Conservation (phyloP, 2,888 invertebrate genomes). For the Osmoderma eremita region DNA sequence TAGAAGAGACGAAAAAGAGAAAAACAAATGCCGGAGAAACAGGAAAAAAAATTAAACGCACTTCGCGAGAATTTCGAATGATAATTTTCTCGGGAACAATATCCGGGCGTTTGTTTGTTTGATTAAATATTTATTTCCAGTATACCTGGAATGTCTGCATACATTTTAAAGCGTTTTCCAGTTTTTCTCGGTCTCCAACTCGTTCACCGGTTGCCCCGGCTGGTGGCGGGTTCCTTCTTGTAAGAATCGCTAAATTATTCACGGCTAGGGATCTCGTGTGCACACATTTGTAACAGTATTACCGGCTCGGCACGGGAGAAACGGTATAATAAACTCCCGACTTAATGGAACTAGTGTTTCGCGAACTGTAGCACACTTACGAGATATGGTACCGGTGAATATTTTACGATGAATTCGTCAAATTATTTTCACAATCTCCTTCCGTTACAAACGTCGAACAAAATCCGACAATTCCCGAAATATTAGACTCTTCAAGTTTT, state of each 20-base stretch:
- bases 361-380: constrained; percentile 35
- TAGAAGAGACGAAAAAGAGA: not conserved
- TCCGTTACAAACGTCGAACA: too few species aligned
- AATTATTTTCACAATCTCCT: not conserved
- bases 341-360: constrained; percentile 43
- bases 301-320: constrained; percentile 30
- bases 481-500: too few species aligned
- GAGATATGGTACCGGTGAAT: constrained; percentile 38
- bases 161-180: constrained; percentile 43
- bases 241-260: constrained; percentile 43
- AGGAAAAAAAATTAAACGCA: constrained; percentile 25
- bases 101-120: constrained; percentile 35
- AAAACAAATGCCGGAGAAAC: not conserved
- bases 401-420: constrained; percentile 17
- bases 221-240: constrained; percentile 19
- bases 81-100: constrained; percentile 37
- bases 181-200: constrained; percentile 28
- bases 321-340: constrained; percentile 43
- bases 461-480: too few species aligned
- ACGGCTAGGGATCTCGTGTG: constrained; percentile 44
- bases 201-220: too few species aligned
- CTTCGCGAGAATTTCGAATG: constrained; percentile 29
- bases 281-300: constrained; percentile 41
- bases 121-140: constrained; percentile 42
- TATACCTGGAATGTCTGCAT: constrained; percentile 41